Conservation (phyloP, 2,113 vertebrate species). For the Plecotus auritus region DNA sequence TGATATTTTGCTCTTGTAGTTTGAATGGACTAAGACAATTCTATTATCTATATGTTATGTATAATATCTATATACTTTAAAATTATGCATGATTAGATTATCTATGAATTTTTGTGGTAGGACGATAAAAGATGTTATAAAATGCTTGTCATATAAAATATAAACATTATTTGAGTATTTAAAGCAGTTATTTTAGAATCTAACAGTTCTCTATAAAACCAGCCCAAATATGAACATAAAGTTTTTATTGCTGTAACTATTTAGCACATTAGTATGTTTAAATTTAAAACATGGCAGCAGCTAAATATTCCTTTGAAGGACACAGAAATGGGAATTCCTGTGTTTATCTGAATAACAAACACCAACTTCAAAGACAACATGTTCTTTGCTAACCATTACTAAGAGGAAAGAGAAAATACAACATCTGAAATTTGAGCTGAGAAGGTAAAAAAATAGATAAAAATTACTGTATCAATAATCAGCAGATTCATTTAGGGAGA, state of each 20-base stretch:
- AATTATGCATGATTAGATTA: not conserved
- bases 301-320: not conserved
- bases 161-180: not conserved
- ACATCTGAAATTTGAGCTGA: not conserved
- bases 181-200: slow-evolving; percentile 10
- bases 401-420: not conserved
- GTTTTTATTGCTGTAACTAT: not conserved
- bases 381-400: not conserved
- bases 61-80: not conserved
- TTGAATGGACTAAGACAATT: not conserved
- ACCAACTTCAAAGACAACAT: not conserved
- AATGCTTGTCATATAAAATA: not conserved
- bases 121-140: not conserved
- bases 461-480: not conserved
- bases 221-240: not conserved
- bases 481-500: not conserved
- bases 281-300: not conserved
- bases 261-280: not conserved
- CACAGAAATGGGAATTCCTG: not conserved
- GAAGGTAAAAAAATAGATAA: not conserved
- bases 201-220: not conserved
- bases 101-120: not conserved
- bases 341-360: not conserved
- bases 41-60: not conserved
- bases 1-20: not conserved